Evolutionary conservation across 1,140 invertebrate species (phyloP), one percentile per base, ranked within the genome.

Genomic region (Venturia canescens): DNA sequence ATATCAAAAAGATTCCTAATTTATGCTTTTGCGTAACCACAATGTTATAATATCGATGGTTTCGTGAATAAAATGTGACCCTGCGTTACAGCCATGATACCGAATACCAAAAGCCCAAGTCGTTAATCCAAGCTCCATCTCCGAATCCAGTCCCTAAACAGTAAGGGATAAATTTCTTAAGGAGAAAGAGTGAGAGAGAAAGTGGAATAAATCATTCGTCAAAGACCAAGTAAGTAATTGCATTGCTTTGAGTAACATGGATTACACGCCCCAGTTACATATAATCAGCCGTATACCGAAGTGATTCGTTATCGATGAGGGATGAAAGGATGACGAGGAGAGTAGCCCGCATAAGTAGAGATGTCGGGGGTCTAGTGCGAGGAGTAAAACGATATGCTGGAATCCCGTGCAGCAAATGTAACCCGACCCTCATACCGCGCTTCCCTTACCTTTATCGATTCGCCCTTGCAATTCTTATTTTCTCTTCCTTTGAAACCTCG

Each of bases 161-260:
- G 3, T 7, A 34, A 34, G 3, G 31, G 7, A 34, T 34, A 34
- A 34, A 3, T 34, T 34, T 34, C 31, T 34, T 7, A 34, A 3
- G 7, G 31, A 34, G 7, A 7, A 34, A 34, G 3, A 3, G 31
- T 34, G 7, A 34, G 31, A 34, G 31, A 34, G n/a, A n/a, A n/a
- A n/a, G n/a, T n/a, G n/a, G n/a, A 34, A 34, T 34, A 34, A 7
- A 34, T 34, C 7, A 34, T 3, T 34, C 31, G 31, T 3, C 31
- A 34, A 34, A 34, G 31, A 34, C 34, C 67, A 38, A 60, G 72
- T 86, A 38, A 60, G 72, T 86, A 86, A 86, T 86, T 86, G 85
- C 84, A 85, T 86, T 85, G 83, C 84, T 79, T 80, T 86, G 86
- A 84, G 78, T n/a, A 86, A 60, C 57, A n/a, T n/a, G 31, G 31